Evolutionary conservation across 2,797 vertebrate genomes (phyloP).

Genomic region (Falco concolor): DNA sequence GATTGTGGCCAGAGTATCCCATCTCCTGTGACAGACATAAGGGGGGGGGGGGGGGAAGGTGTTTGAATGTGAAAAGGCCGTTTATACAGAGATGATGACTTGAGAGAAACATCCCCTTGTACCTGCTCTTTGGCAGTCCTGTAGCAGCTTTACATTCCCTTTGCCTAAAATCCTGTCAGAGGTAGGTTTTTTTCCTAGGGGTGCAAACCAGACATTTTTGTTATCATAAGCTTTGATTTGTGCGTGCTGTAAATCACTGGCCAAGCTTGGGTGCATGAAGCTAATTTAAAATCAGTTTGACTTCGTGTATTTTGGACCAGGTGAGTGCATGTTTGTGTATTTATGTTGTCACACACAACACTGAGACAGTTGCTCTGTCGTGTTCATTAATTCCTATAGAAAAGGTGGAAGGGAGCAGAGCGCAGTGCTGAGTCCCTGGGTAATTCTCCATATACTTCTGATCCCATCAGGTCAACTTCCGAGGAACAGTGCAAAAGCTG

Average conservation of each 20-base stretch:
- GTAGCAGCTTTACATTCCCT: background rate
- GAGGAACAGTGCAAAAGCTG: conserved; percentile 75
- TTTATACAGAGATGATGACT: background rate
- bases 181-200: background rate
- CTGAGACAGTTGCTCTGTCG: rapidly evolving
- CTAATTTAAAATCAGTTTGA: background rate
- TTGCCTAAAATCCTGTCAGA: background rate
- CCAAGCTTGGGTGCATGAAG: background rate
- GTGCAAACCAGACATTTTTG: background rate
- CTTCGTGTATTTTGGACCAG: background rate
- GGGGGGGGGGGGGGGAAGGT: rapidly evolving
- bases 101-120: background rate
- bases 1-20: background rate
- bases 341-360: background rate
- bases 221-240: background rate
- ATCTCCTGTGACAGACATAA: background rate
- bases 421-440: background rate
- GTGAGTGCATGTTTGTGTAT: background rate
- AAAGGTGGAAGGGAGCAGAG: background rate
- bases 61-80: background rate
- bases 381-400: background rate
- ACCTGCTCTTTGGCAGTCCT: background rate
- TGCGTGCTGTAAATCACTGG: background rate
- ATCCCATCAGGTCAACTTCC: conserved; percentile 77
- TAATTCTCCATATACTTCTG: background rate